Base-by-base conservation (phyloP, 2,888 invertebrate genomes). In the Aromia moschata region DNA sequence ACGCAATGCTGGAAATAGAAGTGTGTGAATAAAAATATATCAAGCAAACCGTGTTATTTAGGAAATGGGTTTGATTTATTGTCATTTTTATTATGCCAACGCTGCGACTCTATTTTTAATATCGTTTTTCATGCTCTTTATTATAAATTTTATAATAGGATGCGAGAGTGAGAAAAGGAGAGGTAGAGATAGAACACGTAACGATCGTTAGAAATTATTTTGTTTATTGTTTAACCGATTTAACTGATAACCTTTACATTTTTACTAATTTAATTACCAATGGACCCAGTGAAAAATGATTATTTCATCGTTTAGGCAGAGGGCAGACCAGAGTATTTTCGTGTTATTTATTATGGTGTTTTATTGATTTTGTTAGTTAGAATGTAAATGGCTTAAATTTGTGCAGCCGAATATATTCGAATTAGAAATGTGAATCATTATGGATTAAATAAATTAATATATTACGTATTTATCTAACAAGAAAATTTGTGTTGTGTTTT, bases 21-120 rank as follows among this genome's bases (percentile, higher is more conserved):
- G 37, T 56, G 45, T 56, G 53, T 43, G 59, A 64, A 62, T 65
- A 68, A 67, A 70, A 70, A 67, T 69, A 69, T 64, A 67, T 65
- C 65, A 62, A 61, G 59, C 53, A 51, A 62, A 61, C 57, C 57
- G 61, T 58, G 68, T 66, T 71, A 70, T 72, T 72, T 70, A 66
- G 71, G 70, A 72, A 73, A 71, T 71, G 62, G 53, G 56, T 70
- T 70, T 72, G 74, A 74, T 74, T 74, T 74, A 74, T 69, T 56
- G 69, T 60, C 68, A 68, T 67, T 73, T 72, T 71, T 69, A 67
- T 70, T 67, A 67, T 70, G 69, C 71, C 72, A 74, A 72, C 72
- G 70, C 70, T 62, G 63, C 60, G 71, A 69, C 63, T 63, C 70
- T 74, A 72, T 72, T 72, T 72, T 69, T 70, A 70, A 65, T 67